Base-by-base conservation (phyloP, 1,140 invertebrate species). In the Conopomorpha cramerella region DNA sequence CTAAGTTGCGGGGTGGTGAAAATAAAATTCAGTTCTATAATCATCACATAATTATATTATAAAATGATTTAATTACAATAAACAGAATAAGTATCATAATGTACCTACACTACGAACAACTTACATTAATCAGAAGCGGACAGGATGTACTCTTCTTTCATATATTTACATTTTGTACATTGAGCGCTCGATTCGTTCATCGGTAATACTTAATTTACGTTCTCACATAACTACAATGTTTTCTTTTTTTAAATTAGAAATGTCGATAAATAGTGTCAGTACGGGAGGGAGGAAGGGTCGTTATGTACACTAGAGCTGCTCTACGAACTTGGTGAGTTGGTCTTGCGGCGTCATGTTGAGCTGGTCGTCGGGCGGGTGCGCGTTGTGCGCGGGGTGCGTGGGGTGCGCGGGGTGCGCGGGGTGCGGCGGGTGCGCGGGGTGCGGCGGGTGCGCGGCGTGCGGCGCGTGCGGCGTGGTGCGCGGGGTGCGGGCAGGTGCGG, bases 301-400 rank as follows among this genome's bases (percentile, higher is more conserved):
- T 51, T 66, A 68, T 64, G 48, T 72, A 61, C 82, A 85, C 86
- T 88, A 92, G 83, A 96, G 91, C 72, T 93, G 89, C 81, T 96
- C 92, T 49, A 94, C 92, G 78, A 93, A 94, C 79, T 95, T 94
- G 48, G 88, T 90, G 45, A 96, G 83, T 76, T 94, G 91, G 78
- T 95, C 93, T 76, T 93, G 91, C 48, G 91, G 91, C 49, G 92
- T 93, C 81, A 94, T 81, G 14, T 85, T 82, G 45, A 80, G 85
- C 66, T 83, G 86, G 46, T 87, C 85, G 19, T 87, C 87, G 26
- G 85, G 86, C 35, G 84, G 86, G 41, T 87, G 86, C 7, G 85
- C n/a, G n/a, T n/a, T n/a, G 18, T 87, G 86, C 26, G 85, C 86
- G 34, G 84, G 86, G 41, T 87, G 86, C 6, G 86, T n/a, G n/a